Evolutionary conservation across 2,113 vertebrate species (phyloP).

Genomic region (Phalacrocorax carbo): DNA sequence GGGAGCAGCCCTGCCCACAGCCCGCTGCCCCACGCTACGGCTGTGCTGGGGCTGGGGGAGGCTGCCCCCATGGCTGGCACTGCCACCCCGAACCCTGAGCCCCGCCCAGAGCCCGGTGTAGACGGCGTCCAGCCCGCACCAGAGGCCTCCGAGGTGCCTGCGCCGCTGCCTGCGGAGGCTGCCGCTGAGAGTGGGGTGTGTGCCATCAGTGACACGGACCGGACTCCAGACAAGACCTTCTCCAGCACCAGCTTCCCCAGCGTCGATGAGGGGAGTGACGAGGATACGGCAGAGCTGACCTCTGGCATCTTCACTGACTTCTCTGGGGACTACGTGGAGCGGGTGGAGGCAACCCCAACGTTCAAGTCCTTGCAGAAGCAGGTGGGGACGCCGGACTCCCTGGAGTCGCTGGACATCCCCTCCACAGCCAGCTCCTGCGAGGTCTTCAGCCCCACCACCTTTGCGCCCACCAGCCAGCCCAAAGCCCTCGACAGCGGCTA

Average conservation of each 20-base stretch:
- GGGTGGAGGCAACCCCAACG: conserved; percentile 56
- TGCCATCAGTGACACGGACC: conserved; percentile 28
- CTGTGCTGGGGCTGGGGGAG: background rate
- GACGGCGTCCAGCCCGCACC: background rate
- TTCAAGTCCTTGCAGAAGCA: conserved; percentile 86
- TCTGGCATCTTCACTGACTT: conserved; percentile 81
- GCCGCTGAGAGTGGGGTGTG: conserved; percentile 30
- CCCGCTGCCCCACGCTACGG: accelerated
- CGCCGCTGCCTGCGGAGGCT: background rate
- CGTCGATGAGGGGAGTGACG: conserved; percentile 75
- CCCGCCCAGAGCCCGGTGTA: background rate
- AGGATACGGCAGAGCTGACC: conserved; percentile 82
- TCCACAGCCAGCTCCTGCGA: conserved; percentile 81
- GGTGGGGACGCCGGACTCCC: conserved; percentile 84
- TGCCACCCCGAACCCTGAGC: background rate
- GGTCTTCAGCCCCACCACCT: conserved; percentile 78
- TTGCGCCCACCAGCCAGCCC: conserved; percentile 76
- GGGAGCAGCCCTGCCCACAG: background rate
- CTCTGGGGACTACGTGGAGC: conserved; percentile 75
- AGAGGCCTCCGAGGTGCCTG: background rate
- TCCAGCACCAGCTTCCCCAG: conserved; percentile 75
- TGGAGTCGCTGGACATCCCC: conserved; percentile 86
- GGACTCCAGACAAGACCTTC: conserved; percentile 66
- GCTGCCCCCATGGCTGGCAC: background rate
- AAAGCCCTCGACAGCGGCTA: conserved; percentile 93